Base-by-base conservation (phyloP, 2,888 invertebrate genomes). In the Leptogaster cylindrica region DNA sequence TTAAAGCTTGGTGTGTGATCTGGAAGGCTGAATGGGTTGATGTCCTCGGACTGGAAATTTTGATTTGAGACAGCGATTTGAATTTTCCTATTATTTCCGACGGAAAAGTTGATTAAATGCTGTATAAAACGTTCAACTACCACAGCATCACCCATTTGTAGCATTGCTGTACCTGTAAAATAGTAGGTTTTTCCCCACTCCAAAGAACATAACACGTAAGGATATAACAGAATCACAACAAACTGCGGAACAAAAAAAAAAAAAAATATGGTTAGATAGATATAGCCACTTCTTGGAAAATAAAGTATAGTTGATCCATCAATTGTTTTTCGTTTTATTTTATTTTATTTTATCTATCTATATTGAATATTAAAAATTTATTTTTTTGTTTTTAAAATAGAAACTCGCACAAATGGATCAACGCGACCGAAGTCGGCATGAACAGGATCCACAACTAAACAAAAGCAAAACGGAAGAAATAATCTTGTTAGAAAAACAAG, bases 111-210 rank as follows among this genome's bases (percentile, higher is more conserved):
- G 84, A 96, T 95, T 72, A 99, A 86, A 82, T 96, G 95, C 79
- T 93, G 93, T 70, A 98, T 92, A 79, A 95, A 95, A 74, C 97
- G 85, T 82, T 97, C 97, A 41, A 97, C 96, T 6, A 97, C 93
- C 67, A 93, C 89, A 10, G 90, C 89, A 81, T 97, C 97, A 5
- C 97, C 97, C 95, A 99, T 95, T 83, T 99, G 97, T 61, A 98
- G 93, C 97, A 99, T 99, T 48, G 97, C 97, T 66, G 97, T 96
- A 72, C 98, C 98, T 77, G n/a, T n/a, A n/a, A n/a, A n/a, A n/a
- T n/a, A n/a, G n/a, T n/a, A n/a, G n/a, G n/a, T n/a, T n/a, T n/a
- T n/a, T n/a, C n/a, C n/a, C n/a, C n/a, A n/a, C n/a, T n/a, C n/a
- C n/a, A n/a, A n/a, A n/a, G n/a, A n/a, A n/a, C n/a, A n/a, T n/a